Evolutionary conservation across 2,113 vertebrate species (phyloP).

Genomic region (Romanogobio albipinnatus): DNA sequence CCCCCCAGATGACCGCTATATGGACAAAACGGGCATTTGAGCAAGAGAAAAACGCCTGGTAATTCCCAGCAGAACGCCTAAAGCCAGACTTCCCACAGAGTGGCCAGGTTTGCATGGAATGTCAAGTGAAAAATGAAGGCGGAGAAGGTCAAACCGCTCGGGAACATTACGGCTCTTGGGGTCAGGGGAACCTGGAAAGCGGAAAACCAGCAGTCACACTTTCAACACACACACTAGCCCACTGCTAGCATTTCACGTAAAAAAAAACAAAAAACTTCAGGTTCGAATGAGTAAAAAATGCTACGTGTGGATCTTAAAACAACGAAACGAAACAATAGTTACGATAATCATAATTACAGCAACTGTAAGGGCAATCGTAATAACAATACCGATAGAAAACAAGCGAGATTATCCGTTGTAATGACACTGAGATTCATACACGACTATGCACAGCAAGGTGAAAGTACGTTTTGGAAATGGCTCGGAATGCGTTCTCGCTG

Average conservation of each 20-base stretch:
- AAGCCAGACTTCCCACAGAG: conserved; percentile 77
- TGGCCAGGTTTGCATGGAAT: conserved; percentile 77
- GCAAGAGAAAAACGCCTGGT: conserved; percentile 50
- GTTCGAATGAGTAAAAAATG: conserved; percentile 62
- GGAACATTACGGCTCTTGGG: conserved; percentile 61
- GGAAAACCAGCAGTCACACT: conserved; percentile 70
- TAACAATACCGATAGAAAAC: conserved; percentile 73
- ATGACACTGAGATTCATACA: conserved; percentile 72
- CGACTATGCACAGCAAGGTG: conserved; percentile 75
- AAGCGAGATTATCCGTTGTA: conserved; percentile 68
- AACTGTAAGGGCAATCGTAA: conserved; percentile 67
- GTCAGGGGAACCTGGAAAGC: conserved; percentile 55
- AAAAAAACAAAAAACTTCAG: conserved; percentile 52
- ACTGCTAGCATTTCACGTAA: conserved; percentile 63
- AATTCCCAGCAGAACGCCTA: conserved; percentile 69
- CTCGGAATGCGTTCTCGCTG: conserved; percentile 61
- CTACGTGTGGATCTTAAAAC: conserved; percentile 72
- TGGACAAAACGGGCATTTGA: conserved; percentile 69
- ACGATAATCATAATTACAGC: conserved; percentile 73
- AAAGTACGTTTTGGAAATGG: conserved; percentile 69
- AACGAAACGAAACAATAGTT: conserved; percentile 64
- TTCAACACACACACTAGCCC: conserved; percentile 57
- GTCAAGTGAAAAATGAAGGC: conserved; percentile 75
- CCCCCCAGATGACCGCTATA: conserved; percentile 65
- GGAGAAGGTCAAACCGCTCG: conserved; percentile 75